Percentiles rank a stretch among this genome's conserved stretches.
Evolutionary conservation across 2,888 invertebrate species (phyloP).

Genomic region (Hemaris fuciformis): DNA sequence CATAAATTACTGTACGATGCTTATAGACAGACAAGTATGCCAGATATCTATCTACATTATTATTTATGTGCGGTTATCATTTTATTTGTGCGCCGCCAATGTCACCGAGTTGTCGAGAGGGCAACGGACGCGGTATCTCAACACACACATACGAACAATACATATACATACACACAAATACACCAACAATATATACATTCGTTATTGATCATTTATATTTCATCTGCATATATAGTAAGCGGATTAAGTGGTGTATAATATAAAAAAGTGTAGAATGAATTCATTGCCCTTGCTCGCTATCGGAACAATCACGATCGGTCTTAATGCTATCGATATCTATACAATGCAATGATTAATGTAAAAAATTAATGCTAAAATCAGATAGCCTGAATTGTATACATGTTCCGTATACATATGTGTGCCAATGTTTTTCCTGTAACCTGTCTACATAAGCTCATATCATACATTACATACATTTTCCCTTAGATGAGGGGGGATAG

Average conservation of each 20-base stretch:
- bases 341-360: background rate
- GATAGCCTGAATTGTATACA: background rate
- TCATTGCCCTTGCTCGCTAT: slow-evolving; percentile 65
- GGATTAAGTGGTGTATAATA: slow-evolving; percentile 42
- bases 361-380: background rate
- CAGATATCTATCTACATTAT: slow-evolving; percentile 53
- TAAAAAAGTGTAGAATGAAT: slow-evolving; percentile 57
- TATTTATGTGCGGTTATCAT: slow-evolving; percentile 71
- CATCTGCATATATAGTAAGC: slow-evolving; percentile 48
- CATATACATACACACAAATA: slow-evolving; percentile 37
- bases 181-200: slow-evolving; percentile 39
- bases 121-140: slow-evolving; percentile 76
- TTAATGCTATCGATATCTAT: slow-evolving; percentile 17
- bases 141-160: slow-evolving; percentile 50
- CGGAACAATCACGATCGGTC: slow-evolving; percentile 41
- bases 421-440: slow-evolving; percentile 12
- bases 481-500: too few species aligned
- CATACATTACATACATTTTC: too few species aligned
- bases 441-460: too few species aligned
- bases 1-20: slow-evolving; percentile 36
- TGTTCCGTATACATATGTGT: slow-evolving; percentile 15
- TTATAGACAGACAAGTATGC: slow-evolving; percentile 36
- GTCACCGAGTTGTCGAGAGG: slow-evolving; percentile 77
- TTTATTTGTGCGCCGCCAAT: slow-evolving; percentile 76
- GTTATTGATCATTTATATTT: slow-evolving; percentile 41